Percentiles rank a stretch among this genome's conserved stretches.
phyloP scores from a whole-genome alignment of 2,113 vertebrate genomes.

The Antigone vipio region DNA sequence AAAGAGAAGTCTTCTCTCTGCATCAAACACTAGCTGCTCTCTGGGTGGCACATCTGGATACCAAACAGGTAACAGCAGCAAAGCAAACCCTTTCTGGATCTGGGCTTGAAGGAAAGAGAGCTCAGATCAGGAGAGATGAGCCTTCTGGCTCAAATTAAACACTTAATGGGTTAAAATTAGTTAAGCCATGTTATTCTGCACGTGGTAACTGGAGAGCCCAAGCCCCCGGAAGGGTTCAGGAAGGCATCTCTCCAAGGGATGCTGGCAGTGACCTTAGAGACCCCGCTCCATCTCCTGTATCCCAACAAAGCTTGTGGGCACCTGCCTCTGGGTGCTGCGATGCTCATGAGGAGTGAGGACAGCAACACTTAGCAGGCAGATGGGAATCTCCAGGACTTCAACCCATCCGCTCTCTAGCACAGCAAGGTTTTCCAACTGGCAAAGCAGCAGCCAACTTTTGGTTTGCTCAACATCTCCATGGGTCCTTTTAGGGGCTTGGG shows the following conservation, averaged over 20 bases:
- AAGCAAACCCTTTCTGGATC: not conserved
- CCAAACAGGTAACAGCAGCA: not conserved
- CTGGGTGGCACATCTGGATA: not conserved
- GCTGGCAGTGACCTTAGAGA: not conserved
- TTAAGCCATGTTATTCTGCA: not conserved
- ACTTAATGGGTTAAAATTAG: not conserved
- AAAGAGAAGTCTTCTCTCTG: not conserved
- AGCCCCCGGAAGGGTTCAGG: accelerated
- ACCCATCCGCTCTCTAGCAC: not conserved
- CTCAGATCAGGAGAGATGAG: not conserved
- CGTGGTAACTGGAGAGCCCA: not conserved
- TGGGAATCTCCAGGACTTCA: not conserved
- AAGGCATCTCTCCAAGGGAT: not conserved
- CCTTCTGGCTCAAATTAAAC: not conserved
- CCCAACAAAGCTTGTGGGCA: accelerated
- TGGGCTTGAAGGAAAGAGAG: not conserved
- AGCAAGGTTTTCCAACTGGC: not conserved
- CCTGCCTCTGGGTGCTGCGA: not conserved
- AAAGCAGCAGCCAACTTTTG: not conserved
- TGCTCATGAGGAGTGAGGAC: not conserved
- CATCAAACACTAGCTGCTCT: not conserved
- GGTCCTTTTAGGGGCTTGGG: not conserved
- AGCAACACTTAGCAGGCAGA: not conserved
- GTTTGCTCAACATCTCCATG: not conserved
- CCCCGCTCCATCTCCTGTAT: not conserved